Percentiles rank a stretch among this genome's conserved stretches.
Conservation (phyloP, 2,888 invertebrate genomes). For the Hipparchia semele region DNA sequence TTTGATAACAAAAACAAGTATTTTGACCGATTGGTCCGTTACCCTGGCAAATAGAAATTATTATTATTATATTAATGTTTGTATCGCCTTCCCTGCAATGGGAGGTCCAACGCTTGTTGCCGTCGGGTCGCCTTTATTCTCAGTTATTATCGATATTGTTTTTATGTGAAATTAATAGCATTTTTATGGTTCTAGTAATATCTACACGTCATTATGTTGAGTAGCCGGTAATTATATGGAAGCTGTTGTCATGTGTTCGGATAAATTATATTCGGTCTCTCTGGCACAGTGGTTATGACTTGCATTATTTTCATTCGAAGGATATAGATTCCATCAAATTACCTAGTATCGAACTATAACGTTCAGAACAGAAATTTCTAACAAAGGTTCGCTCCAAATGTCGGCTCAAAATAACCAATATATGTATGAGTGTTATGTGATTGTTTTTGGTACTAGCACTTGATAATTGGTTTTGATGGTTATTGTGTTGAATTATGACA, state of each 20-base stretch:
- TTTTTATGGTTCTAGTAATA: constrained; percentile 57
- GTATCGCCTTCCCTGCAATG: background rate
- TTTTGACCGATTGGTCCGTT: background rate
- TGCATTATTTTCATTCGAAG: too few species aligned
- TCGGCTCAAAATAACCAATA: too few species aligned
- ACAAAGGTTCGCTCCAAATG: too few species aligned
- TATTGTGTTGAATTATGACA: too few species aligned
- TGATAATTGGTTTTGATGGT: too few species aligned
- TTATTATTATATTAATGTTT: too few species aligned
- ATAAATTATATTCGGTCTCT: background rate
- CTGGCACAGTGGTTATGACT: too few species aligned
- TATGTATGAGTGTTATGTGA: too few species aligned
- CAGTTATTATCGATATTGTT: constrained; percentile 53
- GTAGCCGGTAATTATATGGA: constrained; percentile 9
- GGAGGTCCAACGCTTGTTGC: background rate
- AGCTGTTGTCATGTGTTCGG: constrained; percentile 10
- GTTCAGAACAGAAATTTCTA: too few species aligned
- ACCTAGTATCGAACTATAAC: background rate
- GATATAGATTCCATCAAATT: background rate
- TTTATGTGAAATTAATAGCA: constrained; percentile 67
- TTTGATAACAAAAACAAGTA: background rate
- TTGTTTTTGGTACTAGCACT: too few species aligned
- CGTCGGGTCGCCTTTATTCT: constrained; percentile 37
- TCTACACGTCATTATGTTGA: constrained; percentile 16
- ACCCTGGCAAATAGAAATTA: background rate